These are phyloP conservation scores for Oceanites oceanicus DNA, from an alignment of 2,113 vertebrate species.

Conservation along the genomic window DNA sequence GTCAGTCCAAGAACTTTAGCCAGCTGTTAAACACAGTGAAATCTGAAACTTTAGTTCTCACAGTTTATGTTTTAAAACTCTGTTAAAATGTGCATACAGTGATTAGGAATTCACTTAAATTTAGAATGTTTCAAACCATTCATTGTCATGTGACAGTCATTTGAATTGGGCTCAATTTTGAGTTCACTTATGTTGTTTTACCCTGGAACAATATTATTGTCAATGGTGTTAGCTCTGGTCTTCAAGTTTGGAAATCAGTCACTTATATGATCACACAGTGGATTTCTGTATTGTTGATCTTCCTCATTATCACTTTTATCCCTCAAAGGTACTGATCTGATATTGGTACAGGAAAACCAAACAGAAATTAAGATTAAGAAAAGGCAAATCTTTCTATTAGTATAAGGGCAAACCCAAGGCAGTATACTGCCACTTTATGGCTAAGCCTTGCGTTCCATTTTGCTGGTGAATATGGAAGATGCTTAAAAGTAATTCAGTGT, in stretches of 20 bases:
- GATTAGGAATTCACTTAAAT: neutral
- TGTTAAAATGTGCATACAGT: neutral
- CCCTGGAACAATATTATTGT: neutral
- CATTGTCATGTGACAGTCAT: neutral
- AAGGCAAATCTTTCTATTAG: neutral
- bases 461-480: neutral
- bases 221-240: neutral
- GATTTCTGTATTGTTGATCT: neutral
- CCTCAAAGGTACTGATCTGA: neutral
- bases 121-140: neutral
- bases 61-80: neutral
- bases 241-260: neutral
- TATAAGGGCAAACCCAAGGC: neutral
- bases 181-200: neutral
- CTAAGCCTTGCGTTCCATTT: neutral
- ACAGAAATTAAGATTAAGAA: neutral
- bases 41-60: neutral
- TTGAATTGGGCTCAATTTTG: neutral
- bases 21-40: neutral
- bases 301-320: neutral
- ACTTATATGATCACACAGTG: rapidly evolving
- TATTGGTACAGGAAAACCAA: neutral
- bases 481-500: neutral
- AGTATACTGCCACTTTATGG: neutral
- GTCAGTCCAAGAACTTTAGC: neutral